Base-by-base conservation (phyloP, 2,888 invertebrate species). In the Sclerodermus sp. region DNA sequence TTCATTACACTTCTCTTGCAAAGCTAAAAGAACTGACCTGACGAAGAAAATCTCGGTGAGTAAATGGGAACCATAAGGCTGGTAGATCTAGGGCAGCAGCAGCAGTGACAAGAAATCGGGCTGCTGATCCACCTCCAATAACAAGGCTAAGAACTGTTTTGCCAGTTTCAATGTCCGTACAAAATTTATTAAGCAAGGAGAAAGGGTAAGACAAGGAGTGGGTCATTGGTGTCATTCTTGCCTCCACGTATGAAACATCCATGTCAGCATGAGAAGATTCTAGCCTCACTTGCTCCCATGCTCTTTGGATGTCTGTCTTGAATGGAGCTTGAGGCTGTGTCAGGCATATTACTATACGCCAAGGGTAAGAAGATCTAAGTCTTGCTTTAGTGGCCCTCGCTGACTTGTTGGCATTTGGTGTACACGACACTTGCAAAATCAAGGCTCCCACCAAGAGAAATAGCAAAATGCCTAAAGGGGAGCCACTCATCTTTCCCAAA, bases 111-210 rank as follows among this genome's bases (percentile, higher is more conserved):
- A 78, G 64, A 50, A 77, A 78, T 52, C 73, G 70, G 1, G 76
- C 76, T 3, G 77, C 72, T 0, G 77, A 65, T 13, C 77, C 77
- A 36, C 76, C 75, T 4, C 77, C 77, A 45, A 78, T 68, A 29
- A 77, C 64, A 29, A 78, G 45, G 50, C 62, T 71, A 47, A 78
- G 52, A 30, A 72, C 66, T 1, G 76, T 76, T 45, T 68, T 69
- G 30, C 76, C 76, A 32, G 57, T 62, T 54, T 73, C 69, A 51
- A 76, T 69, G 49, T 74, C 76, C 6, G 61, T 62, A 54, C 77
- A 77, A 57, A 75, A 77, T 58, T 74, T 74, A 47, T 70, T 71
- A 48, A 77, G 62, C 36, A 69, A 45, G 14, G 72, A 67, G 23
- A 74, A 45, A 29, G 74, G 72, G 50, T 76, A 73, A 16, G 71